phyloP scores from a whole-genome alignment of 2,797 vertebrate genomes.

The Gallinago solitaria region DNA sequence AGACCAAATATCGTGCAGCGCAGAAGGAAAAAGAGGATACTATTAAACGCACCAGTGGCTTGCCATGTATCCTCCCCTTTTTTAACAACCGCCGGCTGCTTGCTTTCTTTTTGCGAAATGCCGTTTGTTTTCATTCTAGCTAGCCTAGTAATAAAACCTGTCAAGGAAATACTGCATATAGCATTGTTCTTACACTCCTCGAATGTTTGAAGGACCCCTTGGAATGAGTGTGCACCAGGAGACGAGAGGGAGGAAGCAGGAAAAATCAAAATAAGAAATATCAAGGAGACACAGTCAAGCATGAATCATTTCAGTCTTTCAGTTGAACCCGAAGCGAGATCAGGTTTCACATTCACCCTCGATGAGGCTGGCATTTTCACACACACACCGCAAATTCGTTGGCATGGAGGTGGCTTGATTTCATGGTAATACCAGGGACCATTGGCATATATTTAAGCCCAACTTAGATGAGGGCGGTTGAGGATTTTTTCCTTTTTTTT shows the following conservation, averaged over 20 bases:
- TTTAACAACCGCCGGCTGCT: background rate
- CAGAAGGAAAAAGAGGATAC: background rate
- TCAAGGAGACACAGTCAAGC: conserved; percentile 26
- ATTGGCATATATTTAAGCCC: background rate
- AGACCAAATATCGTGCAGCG: background rate
- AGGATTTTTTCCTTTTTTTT: background rate
- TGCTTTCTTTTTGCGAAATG: background rate
- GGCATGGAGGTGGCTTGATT: background rate
- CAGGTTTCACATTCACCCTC: conserved; percentile 49
- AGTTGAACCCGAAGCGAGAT: conserved; percentile 10
- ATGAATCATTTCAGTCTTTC: conserved; percentile 45
- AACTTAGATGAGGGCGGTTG: background rate
- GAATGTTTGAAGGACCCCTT: background rate
- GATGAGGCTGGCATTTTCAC: background rate
- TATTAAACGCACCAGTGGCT: background rate
- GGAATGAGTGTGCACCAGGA: background rate
- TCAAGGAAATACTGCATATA: background rate
- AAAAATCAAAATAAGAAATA: conserved; percentile 39
- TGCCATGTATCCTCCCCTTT: background rate
- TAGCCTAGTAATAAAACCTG: background rate
- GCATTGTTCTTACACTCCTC: background rate
- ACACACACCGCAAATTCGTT: background rate
- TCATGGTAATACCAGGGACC: background rate
- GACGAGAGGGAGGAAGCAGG: conserved; percentile 48
- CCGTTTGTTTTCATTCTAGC: background rate